Conservation (phyloP, 2,113 vertebrate species). For the Arenaria interpres region DNA sequence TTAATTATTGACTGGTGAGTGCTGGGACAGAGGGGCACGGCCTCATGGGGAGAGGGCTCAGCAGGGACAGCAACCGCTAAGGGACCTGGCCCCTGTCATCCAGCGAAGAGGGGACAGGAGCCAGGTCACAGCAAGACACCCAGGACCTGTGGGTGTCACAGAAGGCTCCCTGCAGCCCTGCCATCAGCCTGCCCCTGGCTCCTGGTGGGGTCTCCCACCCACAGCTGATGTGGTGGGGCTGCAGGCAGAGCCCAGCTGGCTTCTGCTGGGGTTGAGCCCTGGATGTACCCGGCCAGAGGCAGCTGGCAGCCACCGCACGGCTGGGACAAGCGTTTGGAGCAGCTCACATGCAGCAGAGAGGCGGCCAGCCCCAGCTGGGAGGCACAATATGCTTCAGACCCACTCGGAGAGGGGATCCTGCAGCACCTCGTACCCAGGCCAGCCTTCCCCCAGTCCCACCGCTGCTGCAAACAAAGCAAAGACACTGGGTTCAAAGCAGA, state of each 20-base stretch:
- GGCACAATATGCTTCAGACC: neutral
- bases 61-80: neutral
- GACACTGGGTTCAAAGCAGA: slow-evolving; percentile 59
- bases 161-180: neutral
- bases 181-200: neutral
- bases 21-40: neutral
- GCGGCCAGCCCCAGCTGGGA: neutral
- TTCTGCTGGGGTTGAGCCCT: neutral
- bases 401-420: neutral
- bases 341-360: neutral
- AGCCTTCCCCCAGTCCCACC: accelerated
- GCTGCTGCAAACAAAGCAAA: slow-evolving; percentile 30
- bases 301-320: neutral
- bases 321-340: neutral
- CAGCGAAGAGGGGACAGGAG: neutral
- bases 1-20: neutral
- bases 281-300: neutral
- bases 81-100: neutral
- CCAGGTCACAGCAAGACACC: neutral
- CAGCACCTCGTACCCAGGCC: neutral
- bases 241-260: neutral
- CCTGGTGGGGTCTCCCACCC: neutral
- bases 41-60: neutral
- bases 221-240: neutral
- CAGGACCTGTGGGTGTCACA: neutral